Evolutionary conservation across 1,140 invertebrate genomes (phyloP).

Genomic region (Drosophila orosa): DNA sequence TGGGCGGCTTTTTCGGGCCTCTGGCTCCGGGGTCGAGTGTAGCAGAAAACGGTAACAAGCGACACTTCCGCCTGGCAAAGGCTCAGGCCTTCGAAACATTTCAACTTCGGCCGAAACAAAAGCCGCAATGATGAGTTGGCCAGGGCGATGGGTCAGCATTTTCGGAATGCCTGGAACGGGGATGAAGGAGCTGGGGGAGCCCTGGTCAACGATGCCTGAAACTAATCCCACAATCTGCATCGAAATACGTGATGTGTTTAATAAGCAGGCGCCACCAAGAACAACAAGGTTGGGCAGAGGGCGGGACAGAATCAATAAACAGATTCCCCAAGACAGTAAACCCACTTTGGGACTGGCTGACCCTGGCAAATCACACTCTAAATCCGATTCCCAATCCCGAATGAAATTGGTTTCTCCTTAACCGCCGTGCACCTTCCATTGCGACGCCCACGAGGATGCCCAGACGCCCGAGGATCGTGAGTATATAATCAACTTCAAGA

Average conservation of each 20-base stretch:
- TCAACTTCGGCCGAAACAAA: slow-evolving; percentile 66
- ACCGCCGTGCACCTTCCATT: slow-evolving; percentile 83
- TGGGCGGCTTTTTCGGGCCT: slow-evolving; percentile 11
- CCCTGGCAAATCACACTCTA: slow-evolving; percentile 17
- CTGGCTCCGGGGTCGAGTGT: slow-evolving; percentile 3
- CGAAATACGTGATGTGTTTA: slow-evolving; percentile 76
- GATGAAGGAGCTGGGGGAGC: background rate
- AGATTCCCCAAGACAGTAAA: slow-evolving; percentile 11
- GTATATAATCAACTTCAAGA: slow-evolving; percentile 90
- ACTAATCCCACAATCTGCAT: slow-evolving; percentile 81
- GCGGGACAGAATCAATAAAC: slow-evolving; percentile 30
- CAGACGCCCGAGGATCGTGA: slow-evolving; percentile 87
- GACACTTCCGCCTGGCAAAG: slow-evolving; percentile 41
- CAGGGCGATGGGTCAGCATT: slow-evolving; percentile 56
- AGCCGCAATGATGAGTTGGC: slow-evolving; percentile 56
- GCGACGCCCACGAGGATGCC: slow-evolving; percentile 74
- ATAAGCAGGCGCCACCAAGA: slow-evolving; percentile 46
- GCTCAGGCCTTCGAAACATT: slow-evolving; percentile 34
- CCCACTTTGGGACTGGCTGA: slow-evolving; percentile 8
- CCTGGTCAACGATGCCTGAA: slow-evolving; percentile 69
- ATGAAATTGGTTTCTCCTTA: slow-evolving; percentile 83
- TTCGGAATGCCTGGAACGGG: slow-evolving; percentile 29
- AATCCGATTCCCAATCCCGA: slow-evolving; percentile 26
- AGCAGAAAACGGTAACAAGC: slow-evolving; percentile 59
- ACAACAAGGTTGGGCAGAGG: slow-evolving; percentile 2